Evolutionary conservation across 64 coral and sea anemone genomes (phyloP), one percentile per base, ranked within the genome.

Genomic region (Astreopora myriophthalma): DNA sequence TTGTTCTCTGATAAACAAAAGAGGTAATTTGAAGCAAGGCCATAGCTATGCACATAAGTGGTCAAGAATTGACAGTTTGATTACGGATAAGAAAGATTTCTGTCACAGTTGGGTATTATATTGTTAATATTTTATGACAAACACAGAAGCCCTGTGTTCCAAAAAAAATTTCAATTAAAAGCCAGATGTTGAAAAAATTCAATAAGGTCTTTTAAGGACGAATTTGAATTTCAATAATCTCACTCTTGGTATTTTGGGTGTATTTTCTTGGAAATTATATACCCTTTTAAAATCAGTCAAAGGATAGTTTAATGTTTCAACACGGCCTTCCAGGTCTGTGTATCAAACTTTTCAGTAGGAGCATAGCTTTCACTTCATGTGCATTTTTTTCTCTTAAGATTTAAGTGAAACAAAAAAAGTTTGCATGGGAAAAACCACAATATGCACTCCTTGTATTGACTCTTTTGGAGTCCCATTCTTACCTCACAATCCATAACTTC

Each of bases 81-180:
- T 83, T 94, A 71, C 73, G 88, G 75, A 94, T 89, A 82, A 89
- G 55, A 57, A 89, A 74, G 80, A 94, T 78, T 94, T 77, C 70
- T 40, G 86, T 89, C 92, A 82, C 85, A 25, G 76, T 80, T 89
- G 92, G 92, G 87, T 70, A 88, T 80, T 83, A 66, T 34, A 70
- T 94, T 80, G 61, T 88, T 88, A 88, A 94, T 73, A 89, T 79
- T 88, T 94, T 94, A 88, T 89, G 57, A 88, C 80, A 52, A 40
- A 29, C 79, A 83, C 51, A 60, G 31, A 37, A 64, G 55, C 27
- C 14, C 64, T 84, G 44, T 82, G 77, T 69, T 89, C 92, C 51
- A 93, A 81, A 94, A 85, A 84, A 94, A 29, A 88, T 88, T 88
- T 32, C 85, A 93, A 80, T 46, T 74, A 94, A 89, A 63, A 94